These are phyloP conservation scores for Hyposmocoma kahamanoa DNA, from an alignment of 1,140 invertebrate species.

Conservation along the genomic window DNA sequence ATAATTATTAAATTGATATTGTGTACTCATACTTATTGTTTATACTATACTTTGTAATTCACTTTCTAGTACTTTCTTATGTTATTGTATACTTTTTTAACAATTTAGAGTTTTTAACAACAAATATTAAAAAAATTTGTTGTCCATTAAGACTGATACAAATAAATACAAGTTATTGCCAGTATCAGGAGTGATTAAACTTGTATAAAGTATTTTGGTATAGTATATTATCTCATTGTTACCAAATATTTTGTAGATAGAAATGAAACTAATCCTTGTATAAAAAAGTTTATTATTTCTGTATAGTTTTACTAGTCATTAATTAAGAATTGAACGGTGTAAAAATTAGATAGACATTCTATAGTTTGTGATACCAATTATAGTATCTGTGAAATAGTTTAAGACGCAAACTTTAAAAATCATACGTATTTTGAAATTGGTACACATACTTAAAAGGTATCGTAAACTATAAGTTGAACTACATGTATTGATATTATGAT, in stretches of 20 bases:
- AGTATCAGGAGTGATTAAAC: conserved; percentile 45
- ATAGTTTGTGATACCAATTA: conserved; percentile 26
- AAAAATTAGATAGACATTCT: conserved; percentile 39
- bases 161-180: conserved; percentile 41
- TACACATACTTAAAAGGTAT: conserved; percentile 7
- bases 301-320: conserved; percentile 66
- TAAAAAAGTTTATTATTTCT: conserved; percentile 24
- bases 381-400: not conserved
- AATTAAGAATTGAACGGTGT: conserved; percentile 49
- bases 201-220: conserved; percentile 60
- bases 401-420: no score
- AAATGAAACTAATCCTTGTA: conserved; percentile 41
- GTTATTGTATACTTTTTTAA: not conserved
- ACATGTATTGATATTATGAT: conserved; percentile 14
- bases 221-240: conserved; percentile 68
- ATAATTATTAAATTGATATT: conserved; percentile 5
- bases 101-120: no score
- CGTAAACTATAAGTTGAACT: conserved; percentile 1
- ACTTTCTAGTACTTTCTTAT: not conserved
- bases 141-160: conserved; percentile 66
- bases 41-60: conserved; percentile 20
- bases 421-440: not conserved
- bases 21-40: not conserved
- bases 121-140: conserved; percentile 17
- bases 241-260: conserved; percentile 70